A percentile compares a stretch with the other conserved stretches of the same genome.
Evolutionary conservation across 2,113 vertebrate species (phyloP).

Genomic region (Erythrocercus mccallii): DNA sequence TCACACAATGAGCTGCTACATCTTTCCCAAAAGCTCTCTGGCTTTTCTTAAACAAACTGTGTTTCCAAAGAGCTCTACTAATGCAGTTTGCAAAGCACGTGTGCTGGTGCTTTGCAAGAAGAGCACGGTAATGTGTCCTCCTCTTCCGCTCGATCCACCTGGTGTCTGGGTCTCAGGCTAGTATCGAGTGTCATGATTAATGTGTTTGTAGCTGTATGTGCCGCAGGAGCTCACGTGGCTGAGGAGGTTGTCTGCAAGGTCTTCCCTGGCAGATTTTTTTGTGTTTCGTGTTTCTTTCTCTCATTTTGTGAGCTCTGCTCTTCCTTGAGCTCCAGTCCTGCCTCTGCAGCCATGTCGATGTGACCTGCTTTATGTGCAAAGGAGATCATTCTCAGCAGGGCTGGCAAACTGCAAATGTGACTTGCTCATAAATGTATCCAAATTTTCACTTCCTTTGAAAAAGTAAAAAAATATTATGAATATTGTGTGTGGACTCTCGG

Average conservation of each 20-base stretch:
- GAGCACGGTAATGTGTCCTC: background rate
- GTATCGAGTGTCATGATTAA: background rate
- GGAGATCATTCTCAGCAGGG: background rate
- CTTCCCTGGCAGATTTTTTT: background rate
- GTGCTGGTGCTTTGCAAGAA: background rate
- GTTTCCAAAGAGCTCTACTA: background rate
- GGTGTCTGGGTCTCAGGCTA: background rate
- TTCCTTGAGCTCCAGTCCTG: background rate
- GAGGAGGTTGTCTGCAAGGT: background rate
- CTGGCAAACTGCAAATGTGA: background rate
- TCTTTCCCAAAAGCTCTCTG: background rate
- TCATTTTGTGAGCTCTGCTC: background rate
- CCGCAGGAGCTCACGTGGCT: accelerated
- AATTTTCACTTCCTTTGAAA: background rate
- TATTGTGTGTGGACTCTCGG: background rate
- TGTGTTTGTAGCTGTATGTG: background rate
- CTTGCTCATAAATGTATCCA: background rate
- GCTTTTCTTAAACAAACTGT: background rate
- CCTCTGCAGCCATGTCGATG: background rate
- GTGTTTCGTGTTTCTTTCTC: background rate
- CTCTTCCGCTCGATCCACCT: background rate
- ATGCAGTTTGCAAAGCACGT: background rate
- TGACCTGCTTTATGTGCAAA: background rate
- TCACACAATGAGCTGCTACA: background rate
- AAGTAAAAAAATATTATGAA: background rate